These are phyloP conservation scores for Oconnorella tubifera DNA, from an alignment of 2,888 invertebrate genomes.

Conservation along the genomic window DNA sequence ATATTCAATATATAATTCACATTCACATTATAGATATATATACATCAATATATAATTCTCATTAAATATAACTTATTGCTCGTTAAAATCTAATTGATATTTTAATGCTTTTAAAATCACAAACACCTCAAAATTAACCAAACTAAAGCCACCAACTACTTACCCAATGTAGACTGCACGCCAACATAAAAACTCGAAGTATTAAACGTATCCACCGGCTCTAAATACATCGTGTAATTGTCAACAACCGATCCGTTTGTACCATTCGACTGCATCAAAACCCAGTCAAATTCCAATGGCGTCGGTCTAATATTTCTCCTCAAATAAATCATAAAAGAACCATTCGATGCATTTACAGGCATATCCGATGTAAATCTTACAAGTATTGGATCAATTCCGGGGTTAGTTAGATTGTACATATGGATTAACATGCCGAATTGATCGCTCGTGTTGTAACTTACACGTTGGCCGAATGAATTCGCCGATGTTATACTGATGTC, in stretches of 20 bases:
- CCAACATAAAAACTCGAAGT: neutral
- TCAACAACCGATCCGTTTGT: neutral
- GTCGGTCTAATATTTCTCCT: neutral
- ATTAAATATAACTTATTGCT: too few relatives aligned
- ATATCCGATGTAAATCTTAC: neutral
- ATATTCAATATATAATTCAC: neutral
- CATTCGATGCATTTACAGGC: neutral
- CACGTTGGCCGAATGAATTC: neutral
- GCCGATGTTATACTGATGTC: neutral
- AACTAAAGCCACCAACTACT: too few relatives aligned
- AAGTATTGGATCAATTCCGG: neutral
- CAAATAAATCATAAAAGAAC: constrained; percentile 3
- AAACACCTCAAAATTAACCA: too few relatives aligned
- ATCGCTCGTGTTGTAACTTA: neutral
- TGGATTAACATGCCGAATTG: constrained; percentile 3
- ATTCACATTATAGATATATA: neutral
- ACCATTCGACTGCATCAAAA: neutral
- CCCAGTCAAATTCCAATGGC: constrained; percentile 9
- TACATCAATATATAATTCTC: too few relatives aligned
- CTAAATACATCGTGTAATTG: neutral
- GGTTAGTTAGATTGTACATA: constrained; percentile 1
- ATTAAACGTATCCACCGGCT: neutral
- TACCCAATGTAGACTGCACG: neutral
- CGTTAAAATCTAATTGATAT: too few relatives aligned
- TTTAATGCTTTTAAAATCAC: too few relatives aligned